phyloP scores from a whole-genome alignment of 2,113 vertebrate genomes.

The Rhinogobius similis region DNA sequence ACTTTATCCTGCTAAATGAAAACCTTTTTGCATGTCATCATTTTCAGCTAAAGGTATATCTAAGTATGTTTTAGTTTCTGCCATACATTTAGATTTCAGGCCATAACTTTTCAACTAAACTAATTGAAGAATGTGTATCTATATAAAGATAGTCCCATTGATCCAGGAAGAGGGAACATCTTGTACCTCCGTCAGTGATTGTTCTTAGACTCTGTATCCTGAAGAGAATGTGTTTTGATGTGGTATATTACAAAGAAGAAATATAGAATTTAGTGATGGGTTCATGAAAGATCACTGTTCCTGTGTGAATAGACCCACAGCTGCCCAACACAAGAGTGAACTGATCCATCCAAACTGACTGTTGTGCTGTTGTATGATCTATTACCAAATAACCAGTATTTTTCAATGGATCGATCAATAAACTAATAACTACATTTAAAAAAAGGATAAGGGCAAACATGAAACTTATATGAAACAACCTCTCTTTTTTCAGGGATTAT shows the following conservation, averaged over 20 bases:
- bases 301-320: not conserved
- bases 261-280: not conserved
- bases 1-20: constrained; percentile 1
- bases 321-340: not conserved
- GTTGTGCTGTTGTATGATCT: not conserved
- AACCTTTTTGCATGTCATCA: not conserved
- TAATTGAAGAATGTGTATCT: not conserved
- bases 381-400: not conserved
- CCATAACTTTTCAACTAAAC: no score
- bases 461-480: no score
- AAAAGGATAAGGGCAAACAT: no score
- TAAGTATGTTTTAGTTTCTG: not conserved
- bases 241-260: not conserved
- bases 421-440: not conserved
- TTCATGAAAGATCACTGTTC: not conserved
- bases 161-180: not conserved
- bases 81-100: not conserved
- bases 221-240: not conserved
- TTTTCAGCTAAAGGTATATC: not conserved
- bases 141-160: not conserved
- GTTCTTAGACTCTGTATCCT: not conserved
- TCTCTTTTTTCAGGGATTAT: no score
- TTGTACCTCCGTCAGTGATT: not conserved
- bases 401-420: not conserved
- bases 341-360: not conserved